These are phyloP conservation scores for Ptychochromis oligacanthus DNA, from an alignment of 2,113 vertebrate species.

Conservation along the genomic window DNA sequence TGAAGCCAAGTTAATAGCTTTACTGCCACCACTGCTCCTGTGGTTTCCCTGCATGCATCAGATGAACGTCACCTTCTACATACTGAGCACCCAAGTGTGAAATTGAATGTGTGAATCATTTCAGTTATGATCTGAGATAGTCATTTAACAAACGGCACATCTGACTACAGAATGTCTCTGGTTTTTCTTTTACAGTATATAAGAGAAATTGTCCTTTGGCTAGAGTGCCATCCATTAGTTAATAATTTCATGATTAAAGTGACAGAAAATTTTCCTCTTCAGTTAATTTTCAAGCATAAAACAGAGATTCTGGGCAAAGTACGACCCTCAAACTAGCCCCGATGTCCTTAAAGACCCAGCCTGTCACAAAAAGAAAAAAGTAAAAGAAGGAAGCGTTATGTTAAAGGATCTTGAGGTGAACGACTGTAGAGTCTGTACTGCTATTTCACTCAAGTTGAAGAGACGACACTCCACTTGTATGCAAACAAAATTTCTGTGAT, in stretches of 20 bases:
- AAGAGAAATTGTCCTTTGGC: background rate
- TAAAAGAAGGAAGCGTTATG: background rate
- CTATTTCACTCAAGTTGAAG: background rate
- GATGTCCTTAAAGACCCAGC: background rate
- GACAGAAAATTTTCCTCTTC: background rate
- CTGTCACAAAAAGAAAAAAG: background rate
- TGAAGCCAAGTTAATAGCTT: background rate
- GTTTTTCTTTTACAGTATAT: background rate
- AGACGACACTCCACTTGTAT: background rate
- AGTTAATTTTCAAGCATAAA: background rate
- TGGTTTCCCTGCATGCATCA: background rate
- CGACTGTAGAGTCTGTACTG: too few relatives aligned
- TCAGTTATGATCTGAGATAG: background rate
- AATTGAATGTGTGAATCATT: conserved; percentile 16
- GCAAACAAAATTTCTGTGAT: background rate
- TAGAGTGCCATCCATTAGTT: background rate
- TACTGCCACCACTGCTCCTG: background rate
- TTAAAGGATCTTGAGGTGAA: too few relatives aligned
- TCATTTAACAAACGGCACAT: background rate
- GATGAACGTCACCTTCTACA: background rate
- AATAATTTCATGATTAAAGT: accelerated
- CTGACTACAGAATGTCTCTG: background rate
- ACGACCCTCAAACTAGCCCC: accelerated
- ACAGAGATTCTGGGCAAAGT: background rate
- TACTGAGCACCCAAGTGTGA: conserved; percentile 15